A percentile compares a stretch with the other conserved stretches of the same genome.
Conservation (phyloP, 1,140 invertebrate species). For the Saccostrea glomerata region DNA sequence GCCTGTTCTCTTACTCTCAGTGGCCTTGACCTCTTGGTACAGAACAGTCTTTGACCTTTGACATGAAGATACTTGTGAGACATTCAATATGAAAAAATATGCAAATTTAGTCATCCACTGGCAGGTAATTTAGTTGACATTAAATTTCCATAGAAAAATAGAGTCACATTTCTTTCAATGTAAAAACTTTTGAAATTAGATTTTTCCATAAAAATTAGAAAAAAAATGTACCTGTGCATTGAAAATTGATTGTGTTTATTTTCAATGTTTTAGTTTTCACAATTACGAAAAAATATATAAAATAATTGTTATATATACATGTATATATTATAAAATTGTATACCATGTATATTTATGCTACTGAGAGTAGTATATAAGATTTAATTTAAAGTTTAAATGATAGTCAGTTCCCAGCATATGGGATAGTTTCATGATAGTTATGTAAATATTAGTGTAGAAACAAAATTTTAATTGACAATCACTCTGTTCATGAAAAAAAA, state of each 20-base stretch:
- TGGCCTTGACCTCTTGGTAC: conserved; percentile 18
- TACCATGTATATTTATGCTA: too few species aligned
- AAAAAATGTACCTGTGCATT: too few species aligned
- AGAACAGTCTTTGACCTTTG: not conserved
- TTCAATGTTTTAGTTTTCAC: too few species aligned
- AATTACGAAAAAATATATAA: too few species aligned
- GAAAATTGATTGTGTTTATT: too few species aligned
- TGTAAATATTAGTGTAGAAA: not conserved
- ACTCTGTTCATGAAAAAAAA: not conserved
- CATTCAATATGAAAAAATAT: not conserved
- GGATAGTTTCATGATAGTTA: not conserved
- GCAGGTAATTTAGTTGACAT: not conserved
- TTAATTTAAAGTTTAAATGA: not conserved
- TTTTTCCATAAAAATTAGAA: too few species aligned
- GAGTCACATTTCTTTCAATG: too few species aligned
- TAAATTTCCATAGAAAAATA: too few species aligned
- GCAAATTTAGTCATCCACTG: not conserved
- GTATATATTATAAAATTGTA: too few species aligned
- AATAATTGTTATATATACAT: too few species aligned
- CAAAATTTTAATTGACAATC: not conserved
- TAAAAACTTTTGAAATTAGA: too few species aligned
- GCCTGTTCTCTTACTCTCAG: conserved; percentile 9
- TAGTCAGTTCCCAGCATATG: not conserved
- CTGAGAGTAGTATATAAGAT: not conserved
- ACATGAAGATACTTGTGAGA: not conserved